A percentile compares a stretch with the other conserved stretches of the same genome.
Evolutionary conservation across 2,888 invertebrate genomes (phyloP).

Genomic region (Cataglyphis cursor): DNA sequence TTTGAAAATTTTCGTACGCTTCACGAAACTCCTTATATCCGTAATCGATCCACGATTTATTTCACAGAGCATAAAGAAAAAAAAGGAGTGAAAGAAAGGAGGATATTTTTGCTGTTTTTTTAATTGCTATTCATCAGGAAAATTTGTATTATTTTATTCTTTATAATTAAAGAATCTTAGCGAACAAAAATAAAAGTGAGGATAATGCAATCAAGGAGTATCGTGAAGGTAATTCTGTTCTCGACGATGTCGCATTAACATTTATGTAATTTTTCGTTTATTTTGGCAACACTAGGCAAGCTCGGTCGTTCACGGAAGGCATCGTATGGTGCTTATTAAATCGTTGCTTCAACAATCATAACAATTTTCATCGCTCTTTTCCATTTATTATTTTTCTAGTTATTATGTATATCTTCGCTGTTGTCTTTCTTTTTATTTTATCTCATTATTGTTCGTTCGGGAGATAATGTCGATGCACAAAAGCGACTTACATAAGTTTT

Average conservation of each 20-base stretch:
- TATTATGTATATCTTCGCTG: constrained; percentile 43
- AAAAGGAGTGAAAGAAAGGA: too few species aligned
- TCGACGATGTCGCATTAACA: constrained; percentile 72
- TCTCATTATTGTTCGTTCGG: constrained; percentile 56
- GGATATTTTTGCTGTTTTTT: not conserved
- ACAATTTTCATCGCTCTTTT: constrained; percentile 77
- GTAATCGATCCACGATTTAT: constrained; percentile 43
- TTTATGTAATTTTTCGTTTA: constrained; percentile 64
- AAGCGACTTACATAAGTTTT: constrained; percentile 65
- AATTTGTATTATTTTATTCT: not conserved
- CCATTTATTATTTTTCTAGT: constrained; percentile 53
- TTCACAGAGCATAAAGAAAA: not conserved
- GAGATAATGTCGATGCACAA: constrained; percentile 69
- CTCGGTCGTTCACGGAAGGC: constrained; percentile 87
- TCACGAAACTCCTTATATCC: constrained; percentile 54
- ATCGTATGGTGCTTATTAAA: constrained; percentile 86
- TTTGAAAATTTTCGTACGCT: constrained; percentile 57
- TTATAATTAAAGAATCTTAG: constrained; percentile 12
- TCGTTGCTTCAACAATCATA: constrained; percentile 85
- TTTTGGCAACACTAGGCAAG: constrained; percentile 82
- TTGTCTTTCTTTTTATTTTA: constrained; percentile 51
- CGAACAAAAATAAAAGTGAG: not conserved
- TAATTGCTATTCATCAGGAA: not conserved
- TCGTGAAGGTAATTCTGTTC: constrained; percentile 68
- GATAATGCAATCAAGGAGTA: constrained; percentile 60